Conservation (phyloP, 2,888 invertebrate genomes). For the Nebria salina region DNA sequence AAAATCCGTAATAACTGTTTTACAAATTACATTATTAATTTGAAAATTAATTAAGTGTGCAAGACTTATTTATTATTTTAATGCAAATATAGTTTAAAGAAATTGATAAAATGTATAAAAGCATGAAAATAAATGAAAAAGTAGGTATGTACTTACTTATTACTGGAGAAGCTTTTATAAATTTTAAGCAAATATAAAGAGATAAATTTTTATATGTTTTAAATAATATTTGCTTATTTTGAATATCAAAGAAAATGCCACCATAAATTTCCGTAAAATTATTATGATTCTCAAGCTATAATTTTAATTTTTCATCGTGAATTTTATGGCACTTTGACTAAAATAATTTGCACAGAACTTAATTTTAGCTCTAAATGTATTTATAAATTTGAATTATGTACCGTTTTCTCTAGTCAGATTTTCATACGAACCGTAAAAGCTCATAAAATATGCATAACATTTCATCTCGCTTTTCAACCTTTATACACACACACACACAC, state of each 20-base stretch:
- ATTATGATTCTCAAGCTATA: not conserved
- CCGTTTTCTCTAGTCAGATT: slow-evolving; percentile 39
- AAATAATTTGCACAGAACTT: slow-evolving; percentile 40
- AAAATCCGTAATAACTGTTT: too few species aligned
- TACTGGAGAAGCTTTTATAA: too few species aligned
- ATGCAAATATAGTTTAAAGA: too few species aligned
- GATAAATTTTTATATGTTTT: not conserved
- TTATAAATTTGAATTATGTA: slow-evolving; percentile 44
- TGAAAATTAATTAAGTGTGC: too few species aligned
- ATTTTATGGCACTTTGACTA: slow-evolving; percentile 25
- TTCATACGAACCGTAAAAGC: slow-evolving; percentile 46
- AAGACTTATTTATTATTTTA: too few species aligned
- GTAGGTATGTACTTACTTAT: too few species aligned
- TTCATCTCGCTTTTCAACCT: slow-evolving; percentile 38
- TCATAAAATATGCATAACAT: slow-evolving; percentile 44
- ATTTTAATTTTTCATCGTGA: not conserved
- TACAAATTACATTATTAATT: too few species aligned
- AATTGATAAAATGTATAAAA: too few species aligned
- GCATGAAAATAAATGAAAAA: too few species aligned
- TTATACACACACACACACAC: slow-evolving; percentile 13
- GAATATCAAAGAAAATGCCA: not conserved
- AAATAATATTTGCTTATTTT: not conserved
- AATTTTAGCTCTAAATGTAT: slow-evolving; percentile 37
- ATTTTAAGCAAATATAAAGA: too few species aligned
- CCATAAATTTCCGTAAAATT: not conserved